Evolutionary conservation across 2,797 vertebrate species (phyloP).

Genomic region (Benthosema pterotum): DNA sequence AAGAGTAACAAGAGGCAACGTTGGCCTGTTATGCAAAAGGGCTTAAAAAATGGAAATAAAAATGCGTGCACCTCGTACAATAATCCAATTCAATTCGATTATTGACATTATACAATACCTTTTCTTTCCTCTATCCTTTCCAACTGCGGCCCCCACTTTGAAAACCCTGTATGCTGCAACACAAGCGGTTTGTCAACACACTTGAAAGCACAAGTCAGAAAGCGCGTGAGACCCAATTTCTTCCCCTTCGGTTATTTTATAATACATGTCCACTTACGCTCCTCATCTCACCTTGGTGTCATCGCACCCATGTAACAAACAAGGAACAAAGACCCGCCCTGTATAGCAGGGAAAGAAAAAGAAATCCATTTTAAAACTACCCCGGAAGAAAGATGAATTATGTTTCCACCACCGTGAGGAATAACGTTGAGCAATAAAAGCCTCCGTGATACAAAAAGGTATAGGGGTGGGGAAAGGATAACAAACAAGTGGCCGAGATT

Average conservation of each 20-base stretch:
- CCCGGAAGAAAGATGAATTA: constrained; percentile 88
- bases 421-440: constrained; percentile 89
- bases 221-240: no score
- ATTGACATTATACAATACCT: no score
- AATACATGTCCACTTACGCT: constrained; percentile 1
- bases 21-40: no score
- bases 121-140: no score
- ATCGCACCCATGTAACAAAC: constrained; percentile 29
- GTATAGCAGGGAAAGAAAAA: no score
- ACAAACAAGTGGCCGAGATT: constrained; percentile 93
- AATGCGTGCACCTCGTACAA: no score
- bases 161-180: background rate
- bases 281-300: constrained; percentile 29
- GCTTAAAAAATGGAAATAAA: no score
- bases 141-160: no score
- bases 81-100: no score
- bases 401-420: constrained; percentile 85
- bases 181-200: background rate
- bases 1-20: no score
- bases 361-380: constrained; percentile 81
- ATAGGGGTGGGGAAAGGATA: constrained; percentile 80
- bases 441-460: constrained; percentile 81
- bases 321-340: constrained; percentile 17
- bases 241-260: background rate
- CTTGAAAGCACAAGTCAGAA: background rate